phyloP scores from a whole-genome alignment of 2,113 vertebrate genomes.

The Grantiella picta region DNA sequence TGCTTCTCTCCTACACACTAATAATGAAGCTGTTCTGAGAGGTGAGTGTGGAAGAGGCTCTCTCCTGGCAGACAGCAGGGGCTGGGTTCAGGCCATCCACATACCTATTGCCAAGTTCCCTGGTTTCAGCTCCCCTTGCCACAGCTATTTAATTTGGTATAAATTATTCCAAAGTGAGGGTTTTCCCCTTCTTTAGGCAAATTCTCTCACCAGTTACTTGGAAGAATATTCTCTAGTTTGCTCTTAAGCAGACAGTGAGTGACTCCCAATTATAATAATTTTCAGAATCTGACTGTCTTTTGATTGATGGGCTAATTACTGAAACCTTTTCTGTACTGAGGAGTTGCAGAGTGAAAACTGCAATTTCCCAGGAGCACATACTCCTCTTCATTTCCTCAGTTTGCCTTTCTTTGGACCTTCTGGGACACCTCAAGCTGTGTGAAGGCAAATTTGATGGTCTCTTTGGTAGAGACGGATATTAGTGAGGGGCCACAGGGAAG shows the following conservation, averaged over 20 bases:
- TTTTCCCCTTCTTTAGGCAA: background rate
- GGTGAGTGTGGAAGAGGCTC: background rate
- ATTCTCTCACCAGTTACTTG: background rate
- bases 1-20: background rate
- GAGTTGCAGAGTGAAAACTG: background rate
- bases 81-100: background rate
- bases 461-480: background rate
- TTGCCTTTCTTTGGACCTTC: background rate
- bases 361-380: background rate
- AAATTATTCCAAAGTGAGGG: background rate
- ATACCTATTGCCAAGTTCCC: background rate
- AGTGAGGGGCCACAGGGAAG: background rate
- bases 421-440: background rate
- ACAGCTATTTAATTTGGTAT: background rate
- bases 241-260: background rate
- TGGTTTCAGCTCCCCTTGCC: background rate
- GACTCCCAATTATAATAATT: background rate
- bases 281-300: background rate
- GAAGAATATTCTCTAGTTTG: background rate
- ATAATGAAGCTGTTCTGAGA: background rate
- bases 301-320: background rate
- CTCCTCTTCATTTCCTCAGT: background rate
- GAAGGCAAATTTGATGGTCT: background rate
- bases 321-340: background rate
- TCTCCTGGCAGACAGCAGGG: background rate